Base-by-base conservation (phyloP, 1,140 invertebrate genomes). In the Psilanteris sp. region DNA sequence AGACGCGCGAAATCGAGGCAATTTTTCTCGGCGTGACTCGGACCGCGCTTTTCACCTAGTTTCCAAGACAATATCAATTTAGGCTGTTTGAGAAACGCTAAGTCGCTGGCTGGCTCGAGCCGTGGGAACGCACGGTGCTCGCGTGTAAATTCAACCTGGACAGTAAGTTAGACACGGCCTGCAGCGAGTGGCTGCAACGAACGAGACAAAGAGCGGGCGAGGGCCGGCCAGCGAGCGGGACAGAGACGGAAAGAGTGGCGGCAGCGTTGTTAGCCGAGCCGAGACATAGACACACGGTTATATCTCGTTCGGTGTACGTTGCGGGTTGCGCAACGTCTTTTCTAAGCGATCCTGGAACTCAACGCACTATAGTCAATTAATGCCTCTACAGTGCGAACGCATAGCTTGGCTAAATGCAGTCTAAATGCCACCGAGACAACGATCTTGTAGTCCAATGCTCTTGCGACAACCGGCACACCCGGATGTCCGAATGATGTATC, bases 91-190 rank as follows among this genome's bases (percentile, higher is more conserved):
- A 62, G 62, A 68, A 68, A 68, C 55, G 72, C 48, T 36, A 50
- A 43, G 59, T 48, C 22, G 31, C 3, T 43, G 57, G 57, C 48
- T 36, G 26, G 18, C 37, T 61, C 50, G 64, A 73, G 77, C 66
- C 80, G 80, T 82, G 80, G 80, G 80, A 82, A 82, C 78, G 77
- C 73, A 73, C 72, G 54, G 68, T 55, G 67, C 52, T 70, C 73
- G 75, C 74, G 74, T 79, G 79, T 81, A 80, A 81, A 81, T 80
- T 78, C 68, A 74, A 48, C 57, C 57, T 55, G 54, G 64, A 71
- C 68, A 57, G 57, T 57, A 34, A 73, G 43, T 39, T 36, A 66
- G 70, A 62, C 68, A 36, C 26, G n/a, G 37, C 18, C 13, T 27
- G 24, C 29, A 18, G 46, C 43, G 7, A 24, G 14, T 13, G 8